Conservation (phyloP, 2,888 invertebrate species). For the Myopa tessellatipennis region DNA sequence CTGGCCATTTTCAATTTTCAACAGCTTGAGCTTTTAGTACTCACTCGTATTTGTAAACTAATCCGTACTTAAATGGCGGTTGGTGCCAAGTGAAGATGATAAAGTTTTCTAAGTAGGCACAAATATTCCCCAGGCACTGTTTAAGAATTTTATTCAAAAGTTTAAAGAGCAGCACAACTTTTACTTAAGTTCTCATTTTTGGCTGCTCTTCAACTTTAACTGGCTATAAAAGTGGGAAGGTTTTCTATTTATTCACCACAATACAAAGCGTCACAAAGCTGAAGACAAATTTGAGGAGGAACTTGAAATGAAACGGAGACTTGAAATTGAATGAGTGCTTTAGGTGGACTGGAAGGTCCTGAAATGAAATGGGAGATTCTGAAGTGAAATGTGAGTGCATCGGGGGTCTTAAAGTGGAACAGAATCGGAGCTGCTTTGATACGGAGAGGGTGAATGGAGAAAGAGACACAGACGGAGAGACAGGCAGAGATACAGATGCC, state of each 20-base stretch:
- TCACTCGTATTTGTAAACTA: slow-evolving; percentile 2
- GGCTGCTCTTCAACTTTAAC: not conserved
- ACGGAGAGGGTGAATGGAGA: no score
- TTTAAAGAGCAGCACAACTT: not conserved
- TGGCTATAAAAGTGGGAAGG: not conserved
- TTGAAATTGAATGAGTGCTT: not conserved
- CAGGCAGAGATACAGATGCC: no score
- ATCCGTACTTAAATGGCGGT: not conserved
- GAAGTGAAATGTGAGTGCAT: no score
- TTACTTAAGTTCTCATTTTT: not conserved
- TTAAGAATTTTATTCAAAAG: not conserved
- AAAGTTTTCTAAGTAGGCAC: not conserved
- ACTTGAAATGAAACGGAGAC: not conserved
- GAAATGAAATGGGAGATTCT: no score
- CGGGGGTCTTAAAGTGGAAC: no score
- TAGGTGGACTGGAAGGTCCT: no score
- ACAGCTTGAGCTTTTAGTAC: slow-evolving; percentile 1
- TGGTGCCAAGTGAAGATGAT: slow-evolving; percentile 7
- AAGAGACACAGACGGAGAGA: no score
- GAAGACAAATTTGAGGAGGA: not conserved
- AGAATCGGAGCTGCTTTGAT: no score
- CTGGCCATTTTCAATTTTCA: slow-evolving; percentile 14
- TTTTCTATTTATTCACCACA: slow-evolving; percentile 1
- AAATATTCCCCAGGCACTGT: not conserved
- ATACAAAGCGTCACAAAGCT: not conserved